phyloP scores from a whole-genome alignment of 2,888 invertebrate genomes.

The Cephus spinipes region DNA sequence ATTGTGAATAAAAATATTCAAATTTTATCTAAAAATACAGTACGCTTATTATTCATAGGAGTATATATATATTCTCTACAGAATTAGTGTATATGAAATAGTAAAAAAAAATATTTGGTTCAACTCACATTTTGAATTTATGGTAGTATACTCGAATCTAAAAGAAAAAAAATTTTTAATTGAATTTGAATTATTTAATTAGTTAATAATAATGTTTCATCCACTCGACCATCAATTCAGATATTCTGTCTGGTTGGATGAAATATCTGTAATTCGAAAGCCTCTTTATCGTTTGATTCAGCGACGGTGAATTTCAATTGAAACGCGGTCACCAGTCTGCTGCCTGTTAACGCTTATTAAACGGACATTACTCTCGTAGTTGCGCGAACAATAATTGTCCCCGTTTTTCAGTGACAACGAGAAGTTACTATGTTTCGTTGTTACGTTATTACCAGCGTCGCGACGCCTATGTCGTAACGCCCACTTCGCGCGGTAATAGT shows the following conservation, averaged over 20 bases:
- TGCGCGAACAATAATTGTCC: neutral
- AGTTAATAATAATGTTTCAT: neutral
- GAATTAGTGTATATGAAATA: too few species aligned
- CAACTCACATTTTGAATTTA: neutral
- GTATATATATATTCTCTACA: too few species aligned
- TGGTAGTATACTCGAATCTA: neutral
- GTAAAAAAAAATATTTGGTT: neutral
- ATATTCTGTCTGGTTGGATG: neutral
- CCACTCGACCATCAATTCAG: neutral
- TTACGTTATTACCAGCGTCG: neutral
- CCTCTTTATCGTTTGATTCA: neutral
- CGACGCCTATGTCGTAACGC: neutral
- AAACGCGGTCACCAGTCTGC: conserved; percentile 14
- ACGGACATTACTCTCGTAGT: conserved; percentile 16
- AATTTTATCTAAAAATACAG: too few species aligned
- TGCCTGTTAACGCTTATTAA: conserved; percentile 14
- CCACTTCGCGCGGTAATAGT: neutral
- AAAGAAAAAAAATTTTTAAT: neutral
- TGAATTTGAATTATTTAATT: neutral
- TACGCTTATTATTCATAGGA: too few species aligned
- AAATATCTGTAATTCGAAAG: neutral
- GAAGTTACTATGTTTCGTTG: neutral
- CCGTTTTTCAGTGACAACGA: conserved; percentile 8
- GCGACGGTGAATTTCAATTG: conserved; percentile 11
- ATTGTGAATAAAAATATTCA: too few species aligned